Percentiles rank a stretch among this genome's conserved stretches.
Conservation (phyloP, 2,888 invertebrate species). For the Gymnoscelis rufifasciata region DNA sequence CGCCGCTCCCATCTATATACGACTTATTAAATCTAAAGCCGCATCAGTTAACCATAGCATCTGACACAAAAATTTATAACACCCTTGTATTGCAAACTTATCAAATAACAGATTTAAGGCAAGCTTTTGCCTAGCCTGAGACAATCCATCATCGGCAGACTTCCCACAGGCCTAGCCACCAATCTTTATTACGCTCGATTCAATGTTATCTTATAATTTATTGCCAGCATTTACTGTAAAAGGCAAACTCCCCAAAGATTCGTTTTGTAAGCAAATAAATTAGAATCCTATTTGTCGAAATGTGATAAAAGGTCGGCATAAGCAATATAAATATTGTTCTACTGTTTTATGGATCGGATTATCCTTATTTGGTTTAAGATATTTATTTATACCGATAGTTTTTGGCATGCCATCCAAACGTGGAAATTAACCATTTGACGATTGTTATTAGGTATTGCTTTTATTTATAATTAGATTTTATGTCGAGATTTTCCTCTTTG, state of each 20-base stretch:
- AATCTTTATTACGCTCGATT: constrained; percentile 28
- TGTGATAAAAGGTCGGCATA: constrained; percentile 17
- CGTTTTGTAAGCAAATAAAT: constrained; percentile 33
- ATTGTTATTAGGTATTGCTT: background rate
- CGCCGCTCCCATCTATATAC: no score
- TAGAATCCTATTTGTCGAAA: constrained; percentile 27
- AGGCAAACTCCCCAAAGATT: constrained; percentile 23
- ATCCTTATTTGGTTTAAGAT: constrained; percentile 9
- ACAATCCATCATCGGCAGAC: constrained; percentile 22
- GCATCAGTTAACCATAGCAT: no score
- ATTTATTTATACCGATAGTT: background rate
- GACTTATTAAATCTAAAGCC: no score
- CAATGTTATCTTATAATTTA: constrained; percentile 39
- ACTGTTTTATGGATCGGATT: constrained; percentile 22
- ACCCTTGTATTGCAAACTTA: no score
- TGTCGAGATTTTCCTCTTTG: no score
- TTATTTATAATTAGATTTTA: no score
- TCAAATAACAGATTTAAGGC: background rate
- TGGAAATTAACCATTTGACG: background rate
- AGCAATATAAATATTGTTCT: constrained; percentile 22
- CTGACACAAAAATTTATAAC: no score
- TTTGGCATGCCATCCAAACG: background rate
- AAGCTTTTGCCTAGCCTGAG: constrained; percentile 9
- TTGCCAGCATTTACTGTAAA: constrained; percentile 26
- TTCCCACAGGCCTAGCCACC: constrained; percentile 21